Percentiles rank a stretch among this genome's conserved stretches.
phyloP scores from a whole-genome alignment of 2,888 invertebrate genomes.

The Euproctis similis region DNA sequence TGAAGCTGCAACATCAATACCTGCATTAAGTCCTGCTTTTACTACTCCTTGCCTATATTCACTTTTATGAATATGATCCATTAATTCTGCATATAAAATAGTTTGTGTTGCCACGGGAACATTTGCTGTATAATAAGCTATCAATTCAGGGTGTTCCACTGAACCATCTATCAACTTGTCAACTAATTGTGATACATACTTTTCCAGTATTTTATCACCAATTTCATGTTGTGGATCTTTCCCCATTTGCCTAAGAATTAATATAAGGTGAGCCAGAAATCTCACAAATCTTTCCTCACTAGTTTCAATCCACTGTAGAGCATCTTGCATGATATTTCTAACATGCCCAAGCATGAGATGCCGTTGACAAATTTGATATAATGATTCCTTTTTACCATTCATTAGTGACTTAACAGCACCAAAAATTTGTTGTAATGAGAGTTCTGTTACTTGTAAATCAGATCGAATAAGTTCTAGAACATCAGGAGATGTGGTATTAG shows the following conservation, averaged over 20 bases:
- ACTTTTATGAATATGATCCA: constrained; percentile 79
- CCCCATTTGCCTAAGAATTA: constrained; percentile 88
- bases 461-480: constrained; percentile 57
- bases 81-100: constrained; percentile 79
- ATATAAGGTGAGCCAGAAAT: constrained; percentile 89
- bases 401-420: constrained; percentile 61
- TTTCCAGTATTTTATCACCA: constrained; percentile 85
- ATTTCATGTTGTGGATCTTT: constrained; percentile 81
- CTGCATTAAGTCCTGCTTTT: constrained; percentile 82
- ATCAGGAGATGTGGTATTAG: constrained; percentile 56
- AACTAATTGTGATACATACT: constrained; percentile 83
- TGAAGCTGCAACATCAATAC: constrained; percentile 88
- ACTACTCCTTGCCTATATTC: constrained; percentile 81
- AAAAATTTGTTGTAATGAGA: constrained; percentile 59
- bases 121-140: constrained; percentile 90
- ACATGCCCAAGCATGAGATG: constrained; percentile 89
- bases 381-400: constrained; percentile 76
- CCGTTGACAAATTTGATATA: constrained; percentile 87
- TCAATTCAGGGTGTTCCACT: constrained; percentile 83
- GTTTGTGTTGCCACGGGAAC: constrained; percentile 77
- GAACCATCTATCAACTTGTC: constrained; percentile 60
- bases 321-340: constrained; percentile 81
- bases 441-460: constrained; percentile 51
- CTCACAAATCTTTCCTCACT: constrained; percentile 78
- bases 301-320: constrained; percentile 79